These are phyloP conservation scores for Varanus salvator DNA, from an alignment of 2,113 vertebrate species.

Conservation along the genomic window DNA sequence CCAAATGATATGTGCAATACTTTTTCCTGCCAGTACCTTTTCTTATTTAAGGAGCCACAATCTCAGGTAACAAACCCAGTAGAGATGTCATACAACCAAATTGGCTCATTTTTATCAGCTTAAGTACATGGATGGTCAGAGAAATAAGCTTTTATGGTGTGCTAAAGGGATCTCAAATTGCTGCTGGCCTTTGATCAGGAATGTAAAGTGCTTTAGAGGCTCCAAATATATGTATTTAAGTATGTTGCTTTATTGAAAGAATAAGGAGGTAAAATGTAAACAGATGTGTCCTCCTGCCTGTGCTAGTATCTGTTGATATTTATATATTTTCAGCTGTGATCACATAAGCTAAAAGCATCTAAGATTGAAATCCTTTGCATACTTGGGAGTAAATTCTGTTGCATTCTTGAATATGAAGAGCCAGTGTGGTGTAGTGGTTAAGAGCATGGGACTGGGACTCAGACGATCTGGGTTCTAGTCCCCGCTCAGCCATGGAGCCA, in stretches of 20 bases:
- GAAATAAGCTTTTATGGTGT: not conserved
- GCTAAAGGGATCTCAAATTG: not conserved
- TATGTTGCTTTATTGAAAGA: not conserved
- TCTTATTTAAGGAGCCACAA: slow-evolving; percentile 36
- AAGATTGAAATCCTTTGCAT: not conserved
- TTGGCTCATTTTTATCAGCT: not conserved
- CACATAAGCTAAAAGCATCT: not conserved
- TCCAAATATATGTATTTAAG: not conserved
- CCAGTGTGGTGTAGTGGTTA: too few species aligned
- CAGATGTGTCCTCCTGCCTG: not conserved
- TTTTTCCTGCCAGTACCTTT: slow-evolving; percentile 20
- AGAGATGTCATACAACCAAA: slow-evolving; percentile 40
- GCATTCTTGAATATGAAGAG: too few species aligned
- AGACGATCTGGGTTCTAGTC: too few species aligned
- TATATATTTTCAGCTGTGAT: not conserved
- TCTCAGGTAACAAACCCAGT: slow-evolving; percentile 37
- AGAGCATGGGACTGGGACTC: too few species aligned
- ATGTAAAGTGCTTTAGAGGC: not conserved
- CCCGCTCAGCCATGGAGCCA: too few species aligned
- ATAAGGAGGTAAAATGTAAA: not conserved
- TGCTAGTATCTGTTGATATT: not conserved
- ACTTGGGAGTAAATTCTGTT: not conserved
- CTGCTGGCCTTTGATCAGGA: not conserved
- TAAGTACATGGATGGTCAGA: not conserved
- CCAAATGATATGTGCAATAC: slow-evolving; percentile 55